These are phyloP conservation scores for Dryobota labecula DNA, from an alignment of 2,888 invertebrate genomes.

Conservation along the genomic window DNA sequence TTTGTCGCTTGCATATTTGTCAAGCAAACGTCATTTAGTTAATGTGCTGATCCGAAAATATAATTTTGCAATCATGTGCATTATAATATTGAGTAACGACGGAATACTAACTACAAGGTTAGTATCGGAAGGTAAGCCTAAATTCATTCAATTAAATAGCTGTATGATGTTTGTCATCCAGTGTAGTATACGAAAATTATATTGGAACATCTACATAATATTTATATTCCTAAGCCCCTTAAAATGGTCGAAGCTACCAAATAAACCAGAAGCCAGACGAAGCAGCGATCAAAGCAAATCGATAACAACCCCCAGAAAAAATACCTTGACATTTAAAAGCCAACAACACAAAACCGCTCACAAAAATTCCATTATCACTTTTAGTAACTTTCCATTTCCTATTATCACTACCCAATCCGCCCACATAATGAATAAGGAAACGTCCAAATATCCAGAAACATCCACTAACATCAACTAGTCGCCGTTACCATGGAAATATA, in stretches of 20 bases:
- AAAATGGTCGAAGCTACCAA: too few relatives aligned
- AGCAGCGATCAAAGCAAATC: neutral
- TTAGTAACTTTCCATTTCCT: slow-evolving; percentile 29
- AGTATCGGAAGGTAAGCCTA: neutral
- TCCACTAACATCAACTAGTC: slow-evolving; percentile 28
- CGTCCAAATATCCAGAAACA: slow-evolving; percentile 14
- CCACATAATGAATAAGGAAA: slow-evolving; percentile 47
- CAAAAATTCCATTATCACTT: slow-evolving; percentile 32
- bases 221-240: neutral
- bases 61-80: neutral
- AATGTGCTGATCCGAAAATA: neutral
- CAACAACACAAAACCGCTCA: neutral
- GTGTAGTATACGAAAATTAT: neutral
- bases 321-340: neutral
- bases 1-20: too few relatives aligned
- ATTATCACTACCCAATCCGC: slow-evolving; percentile 33
- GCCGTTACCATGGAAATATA: slow-evolving; percentile 54
- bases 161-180: too few relatives aligned
- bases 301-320: neutral
- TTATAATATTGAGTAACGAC: neutral
- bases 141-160: neutral
- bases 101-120: neutral
- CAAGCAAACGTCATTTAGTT: neutral
- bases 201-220: neutral
- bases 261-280: neutral